Conservation (phyloP, 2,113 vertebrate genomes). For the Uria lomvia region DNA sequence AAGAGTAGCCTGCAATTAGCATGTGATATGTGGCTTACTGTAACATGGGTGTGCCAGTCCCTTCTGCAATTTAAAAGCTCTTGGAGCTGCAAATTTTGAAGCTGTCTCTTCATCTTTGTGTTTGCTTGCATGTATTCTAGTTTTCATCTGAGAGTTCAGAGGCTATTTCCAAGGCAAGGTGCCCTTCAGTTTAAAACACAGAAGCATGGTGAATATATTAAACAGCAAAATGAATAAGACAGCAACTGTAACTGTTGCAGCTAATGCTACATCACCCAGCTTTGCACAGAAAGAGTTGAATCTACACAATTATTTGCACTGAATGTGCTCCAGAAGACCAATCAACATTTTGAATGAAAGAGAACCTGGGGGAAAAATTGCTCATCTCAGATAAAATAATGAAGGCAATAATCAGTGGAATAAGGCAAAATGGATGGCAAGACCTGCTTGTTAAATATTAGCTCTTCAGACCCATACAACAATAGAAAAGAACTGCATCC, state of each 20-base stretch:
- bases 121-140: background rate
- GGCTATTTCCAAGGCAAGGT: constrained; percentile 27
- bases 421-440: background rate
- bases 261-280: background rate
- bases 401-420: background rate
- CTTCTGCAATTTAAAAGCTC: background rate
- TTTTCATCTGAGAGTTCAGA: background rate
- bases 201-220: background rate
- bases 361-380: background rate
- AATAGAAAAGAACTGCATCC: background rate
- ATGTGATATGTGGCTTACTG: background rate
- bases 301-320: background rate
- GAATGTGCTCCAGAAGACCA: background rate
- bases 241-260: background rate
- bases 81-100: background rate
- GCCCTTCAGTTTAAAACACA: constrained; percentile 43
- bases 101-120: background rate
- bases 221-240: background rate
- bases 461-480: background rate
- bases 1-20: background rate
- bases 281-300: background rate
- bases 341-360: background rate
- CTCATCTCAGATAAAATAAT: constrained; percentile 2
- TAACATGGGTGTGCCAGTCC: background rate
- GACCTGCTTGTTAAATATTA: background rate